Conservation (phyloP, 2,113 vertebrate genomes). For the Erythrolamprus reginae region DNA sequence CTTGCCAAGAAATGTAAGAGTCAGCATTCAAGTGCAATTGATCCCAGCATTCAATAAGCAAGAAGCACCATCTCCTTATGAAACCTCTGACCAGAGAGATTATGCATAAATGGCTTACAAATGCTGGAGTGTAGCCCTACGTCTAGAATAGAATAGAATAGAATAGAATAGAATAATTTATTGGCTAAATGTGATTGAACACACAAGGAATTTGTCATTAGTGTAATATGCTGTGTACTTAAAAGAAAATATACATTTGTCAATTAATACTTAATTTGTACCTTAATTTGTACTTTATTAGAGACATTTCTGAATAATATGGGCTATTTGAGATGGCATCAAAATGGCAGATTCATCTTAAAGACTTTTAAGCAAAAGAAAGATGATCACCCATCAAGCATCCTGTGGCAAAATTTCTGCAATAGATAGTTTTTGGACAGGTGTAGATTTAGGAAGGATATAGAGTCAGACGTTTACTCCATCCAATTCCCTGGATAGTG, state of each 20-base stretch:
- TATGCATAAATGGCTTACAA: background rate
- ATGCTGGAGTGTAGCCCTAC: no score
- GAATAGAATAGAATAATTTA: no score
- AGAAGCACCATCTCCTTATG: background rate
- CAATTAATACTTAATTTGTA: no score
- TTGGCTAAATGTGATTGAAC: no score
- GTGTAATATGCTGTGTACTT: no score
- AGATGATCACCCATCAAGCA: background rate
- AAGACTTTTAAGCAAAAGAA: background rate
- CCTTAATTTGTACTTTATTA: no score
- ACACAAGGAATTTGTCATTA: no score
- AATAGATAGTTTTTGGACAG: background rate
- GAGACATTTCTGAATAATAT: background rate
- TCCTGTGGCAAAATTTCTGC: background rate
- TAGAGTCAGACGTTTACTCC: background rate
- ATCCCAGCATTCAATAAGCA: rapidly evolving
- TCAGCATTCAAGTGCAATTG: background rate
- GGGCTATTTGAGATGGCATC: background rate
- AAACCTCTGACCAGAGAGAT: background rate
- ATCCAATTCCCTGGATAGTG: no score
- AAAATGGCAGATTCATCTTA: background rate
- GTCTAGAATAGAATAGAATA: no score
- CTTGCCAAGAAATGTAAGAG: rapidly evolving
- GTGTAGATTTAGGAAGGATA: background rate
- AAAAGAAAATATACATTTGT: no score